A percentile compares a stretch with the other conserved stretches of the same genome.
phyloP scores from a whole-genome alignment of 2,797 vertebrate species.

The Pygocentrus nattereri region DNA sequence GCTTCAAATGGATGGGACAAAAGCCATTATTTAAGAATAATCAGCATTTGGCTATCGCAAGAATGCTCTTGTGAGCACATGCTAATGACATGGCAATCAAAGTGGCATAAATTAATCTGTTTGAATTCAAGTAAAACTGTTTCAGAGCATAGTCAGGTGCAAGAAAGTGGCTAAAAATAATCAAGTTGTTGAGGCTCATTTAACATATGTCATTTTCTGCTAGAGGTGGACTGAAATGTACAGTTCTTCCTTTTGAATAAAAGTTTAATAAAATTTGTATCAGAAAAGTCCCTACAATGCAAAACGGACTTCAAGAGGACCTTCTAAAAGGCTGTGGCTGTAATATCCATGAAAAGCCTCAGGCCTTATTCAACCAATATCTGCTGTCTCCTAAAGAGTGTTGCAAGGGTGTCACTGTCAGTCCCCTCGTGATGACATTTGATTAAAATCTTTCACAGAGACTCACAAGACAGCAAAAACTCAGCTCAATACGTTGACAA shows the following conservation, averaged over 20 bases:
- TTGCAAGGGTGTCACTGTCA: constrained; percentile 40
- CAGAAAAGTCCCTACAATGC: neutral
- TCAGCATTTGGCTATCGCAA: constrained; percentile 61
- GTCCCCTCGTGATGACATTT: constrained; percentile 49
- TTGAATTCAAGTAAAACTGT: neutral
- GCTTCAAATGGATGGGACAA: constrained; percentile 57
- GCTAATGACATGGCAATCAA: constrained; percentile 62
- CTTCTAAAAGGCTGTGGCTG: constrained; percentile 21
- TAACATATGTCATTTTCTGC: neutral
- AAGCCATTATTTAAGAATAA: constrained; percentile 63
- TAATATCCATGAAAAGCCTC: constrained; percentile 31
- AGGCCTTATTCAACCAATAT: constrained; percentile 29
- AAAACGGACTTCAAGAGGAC: neutral
- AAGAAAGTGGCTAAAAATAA: neutral
- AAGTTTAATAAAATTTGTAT: constrained; percentile 26
- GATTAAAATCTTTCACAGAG: constrained; percentile 54
- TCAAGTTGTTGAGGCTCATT: neutral
- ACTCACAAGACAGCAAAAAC: constrained; percentile 31
- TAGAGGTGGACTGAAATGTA: neutral
- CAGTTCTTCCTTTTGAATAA: constrained; percentile 1
- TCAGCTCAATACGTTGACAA: constrained; percentile 38
- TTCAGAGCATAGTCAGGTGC: constrained; percentile 2
- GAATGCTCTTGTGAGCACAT: constrained; percentile 63
- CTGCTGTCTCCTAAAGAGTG: constrained; percentile 29
- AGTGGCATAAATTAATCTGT: constrained; percentile 35